A percentile compares a stretch with the other conserved stretches of the same genome.
Conservation (phyloP, 2,113 vertebrate genomes). For the Chloebia gouldiae region DNA sequence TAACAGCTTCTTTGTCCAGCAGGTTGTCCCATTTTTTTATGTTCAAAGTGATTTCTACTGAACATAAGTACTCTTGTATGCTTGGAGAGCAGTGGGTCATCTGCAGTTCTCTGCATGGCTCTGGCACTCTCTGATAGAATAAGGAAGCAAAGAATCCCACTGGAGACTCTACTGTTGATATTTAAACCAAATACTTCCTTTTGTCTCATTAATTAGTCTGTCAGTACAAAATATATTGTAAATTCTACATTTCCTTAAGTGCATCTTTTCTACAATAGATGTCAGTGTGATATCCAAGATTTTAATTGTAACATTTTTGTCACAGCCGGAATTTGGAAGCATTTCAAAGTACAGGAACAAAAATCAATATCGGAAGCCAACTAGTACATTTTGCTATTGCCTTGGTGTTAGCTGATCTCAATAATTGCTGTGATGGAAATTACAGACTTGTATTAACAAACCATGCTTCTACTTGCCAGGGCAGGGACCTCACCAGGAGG, state of each 20-base stretch:
- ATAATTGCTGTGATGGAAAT: neutral
- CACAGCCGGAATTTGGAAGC: neutral
- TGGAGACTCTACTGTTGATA: neutral
- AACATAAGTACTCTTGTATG: neutral
- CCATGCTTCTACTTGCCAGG: neutral
- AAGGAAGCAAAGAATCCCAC: neutral
- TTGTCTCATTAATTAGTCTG: neutral
- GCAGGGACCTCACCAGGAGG: neutral
- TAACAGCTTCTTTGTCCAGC: neutral
- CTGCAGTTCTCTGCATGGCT: neutral
- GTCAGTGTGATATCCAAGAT: neutral
- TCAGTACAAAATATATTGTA: neutral
- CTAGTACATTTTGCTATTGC: neutral
- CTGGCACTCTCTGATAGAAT: neutral
- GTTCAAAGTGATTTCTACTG: neutral
- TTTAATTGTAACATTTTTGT: neutral
- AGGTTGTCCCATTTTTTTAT: neutral
- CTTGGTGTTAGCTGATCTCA: neutral
- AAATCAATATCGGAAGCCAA: slow-evolving; percentile 27
- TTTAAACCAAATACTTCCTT: slow-evolving; percentile 8
- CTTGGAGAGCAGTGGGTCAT: neutral
- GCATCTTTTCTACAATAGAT: neutral
- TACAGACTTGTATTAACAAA: neutral
- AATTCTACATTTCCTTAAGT: neutral
- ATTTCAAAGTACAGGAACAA: neutral